These are phyloP conservation scores for Pseudomyrmex flavicornis DNA, from an alignment of 1,140 invertebrate genomes.

Conservation along the genomic window DNA sequence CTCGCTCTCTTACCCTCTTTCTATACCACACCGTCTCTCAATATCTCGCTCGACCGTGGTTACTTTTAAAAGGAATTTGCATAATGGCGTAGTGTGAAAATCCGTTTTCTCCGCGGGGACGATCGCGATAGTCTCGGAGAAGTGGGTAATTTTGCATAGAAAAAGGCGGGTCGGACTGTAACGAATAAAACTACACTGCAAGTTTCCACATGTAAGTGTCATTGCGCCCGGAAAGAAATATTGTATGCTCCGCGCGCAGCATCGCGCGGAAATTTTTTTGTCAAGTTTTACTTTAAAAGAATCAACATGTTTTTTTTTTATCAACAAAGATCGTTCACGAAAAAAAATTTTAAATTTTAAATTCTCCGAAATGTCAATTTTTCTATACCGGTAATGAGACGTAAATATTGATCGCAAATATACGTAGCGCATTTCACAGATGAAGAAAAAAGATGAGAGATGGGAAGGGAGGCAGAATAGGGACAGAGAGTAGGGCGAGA, in stretches of 20 bases:
- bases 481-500: conserved; percentile 12
- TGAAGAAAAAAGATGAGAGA: conserved; percentile 6
- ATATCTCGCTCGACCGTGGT: conserved; percentile 65
- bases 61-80: conserved; percentile 78
- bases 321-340: not conserved
- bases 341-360: not conserved
- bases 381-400: conserved; percentile 15
- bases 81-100: conserved; percentile 79
- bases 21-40: conserved; percentile 52
- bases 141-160: conserved; percentile 73
- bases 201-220: conserved; percentile 27
- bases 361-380: not conserved
- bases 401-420: conserved; percentile 41
- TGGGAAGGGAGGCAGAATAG: not conserved
- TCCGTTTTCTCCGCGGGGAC: conserved; percentile 75
- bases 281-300: no score
- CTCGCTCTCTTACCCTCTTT: not conserved
- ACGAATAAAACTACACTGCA: conserved; percentile 50
- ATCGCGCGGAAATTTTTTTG: no score
- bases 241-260: not conserved
- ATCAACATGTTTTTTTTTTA: no score
- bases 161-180: conserved; percentile 52
- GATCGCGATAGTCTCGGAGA: conserved; percentile 73
- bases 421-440: conserved; percentile 13
- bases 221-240: conserved; percentile 32